Evolutionary conservation across 2,888 invertebrate species (phyloP), one percentile per base, ranked within the genome.

Genomic region (Oscheius sp.): DNA sequence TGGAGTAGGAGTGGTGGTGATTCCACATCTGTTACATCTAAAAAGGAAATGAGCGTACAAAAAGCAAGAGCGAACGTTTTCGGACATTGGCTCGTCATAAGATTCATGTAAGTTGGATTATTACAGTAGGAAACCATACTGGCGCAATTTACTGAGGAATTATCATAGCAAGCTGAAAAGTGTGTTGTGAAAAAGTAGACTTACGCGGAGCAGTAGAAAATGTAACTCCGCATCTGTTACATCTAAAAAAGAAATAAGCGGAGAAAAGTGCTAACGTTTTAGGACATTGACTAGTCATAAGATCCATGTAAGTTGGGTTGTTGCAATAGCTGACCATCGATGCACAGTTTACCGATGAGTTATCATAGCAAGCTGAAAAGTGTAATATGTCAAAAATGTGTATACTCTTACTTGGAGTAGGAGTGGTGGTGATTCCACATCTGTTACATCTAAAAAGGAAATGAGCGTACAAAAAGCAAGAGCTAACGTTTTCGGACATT

Each of bases 401-500:
- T 8, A 29, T 5, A 5, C n/a, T 33, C 10, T 4, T n/a, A 55
- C 55, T n/a, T 2, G 55, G 33, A 17, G 20, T 6, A 31, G 55
- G n/a, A 25, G 48, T 6, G 12, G 25, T 25, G 5, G 48, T 48
- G 3, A 48, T 25, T 23, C 48, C 48, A 20, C 48, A 48, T 48
- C 48, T 48, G 3, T 25, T 25, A 48, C 48, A 48, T n/a, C n/a
- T n/a, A n/a, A n/a, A n/a, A n/a, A n/a, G n/a, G n/a, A n/a, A n/a
- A n/a, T n/a, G n/a, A n/a, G n/a, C n/a, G n/a, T n/a, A n/a, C n/a
- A n/a, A n/a, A n/a, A n/a, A n/a, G n/a, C n/a, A n/a, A n/a, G n/a
- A n/a, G n/a, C n/a, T n/a, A n/a, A 42, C 2, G 34, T 55, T 34
- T 55, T 55, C 17, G 55, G 55, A 12, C 55, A 55, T 34, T 55